Evolutionary conservation across 1,140 invertebrate species (phyloP).

Genomic region (Eurosta solidaginis): DNA sequence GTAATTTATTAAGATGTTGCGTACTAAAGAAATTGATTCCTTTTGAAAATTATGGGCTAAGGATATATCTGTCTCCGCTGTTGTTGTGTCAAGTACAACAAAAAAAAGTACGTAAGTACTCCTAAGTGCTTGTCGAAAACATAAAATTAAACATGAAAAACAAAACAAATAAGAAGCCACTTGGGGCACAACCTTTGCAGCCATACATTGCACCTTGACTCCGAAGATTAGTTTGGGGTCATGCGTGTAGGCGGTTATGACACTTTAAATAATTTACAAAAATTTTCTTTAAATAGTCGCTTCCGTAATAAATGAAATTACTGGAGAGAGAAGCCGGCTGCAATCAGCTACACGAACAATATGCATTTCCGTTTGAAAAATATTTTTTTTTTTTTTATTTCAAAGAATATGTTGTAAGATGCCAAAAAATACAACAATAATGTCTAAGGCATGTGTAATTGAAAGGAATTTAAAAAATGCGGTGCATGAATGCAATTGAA

Average conservation of each 20-base stretch:
- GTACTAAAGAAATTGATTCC: background rate
- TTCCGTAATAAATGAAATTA: background rate
- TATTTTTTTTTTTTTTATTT: too few species aligned
- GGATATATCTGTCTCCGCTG: background rate
- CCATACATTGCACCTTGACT: background rate
- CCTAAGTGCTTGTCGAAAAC: too few species aligned
- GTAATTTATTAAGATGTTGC: background rate
- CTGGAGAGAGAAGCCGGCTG: background rate
- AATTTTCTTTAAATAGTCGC: slow-evolving; percentile 1
- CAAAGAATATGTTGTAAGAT: background rate
- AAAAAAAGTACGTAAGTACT: background rate
- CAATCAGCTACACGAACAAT: background rate
- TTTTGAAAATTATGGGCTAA: background rate
- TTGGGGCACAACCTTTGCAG: background rate
- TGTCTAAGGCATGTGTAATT: background rate
- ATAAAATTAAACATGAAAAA: too few species aligned
- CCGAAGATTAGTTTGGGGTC: background rate
- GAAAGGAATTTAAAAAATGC: background rate
- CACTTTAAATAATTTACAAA: background rate
- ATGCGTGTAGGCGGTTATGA: background rate
- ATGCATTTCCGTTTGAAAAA: background rate
- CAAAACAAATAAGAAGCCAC: background rate
- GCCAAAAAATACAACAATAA: background rate
- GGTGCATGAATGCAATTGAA: background rate
- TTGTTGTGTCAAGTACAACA: background rate